Percentiles rank a stretch among this genome's conserved stretches.
These are phyloP conservation scores for Pyrgilauda ruficollis DNA, from an alignment of 2,113 vertebrate species.

Conservation along the genomic window DNA sequence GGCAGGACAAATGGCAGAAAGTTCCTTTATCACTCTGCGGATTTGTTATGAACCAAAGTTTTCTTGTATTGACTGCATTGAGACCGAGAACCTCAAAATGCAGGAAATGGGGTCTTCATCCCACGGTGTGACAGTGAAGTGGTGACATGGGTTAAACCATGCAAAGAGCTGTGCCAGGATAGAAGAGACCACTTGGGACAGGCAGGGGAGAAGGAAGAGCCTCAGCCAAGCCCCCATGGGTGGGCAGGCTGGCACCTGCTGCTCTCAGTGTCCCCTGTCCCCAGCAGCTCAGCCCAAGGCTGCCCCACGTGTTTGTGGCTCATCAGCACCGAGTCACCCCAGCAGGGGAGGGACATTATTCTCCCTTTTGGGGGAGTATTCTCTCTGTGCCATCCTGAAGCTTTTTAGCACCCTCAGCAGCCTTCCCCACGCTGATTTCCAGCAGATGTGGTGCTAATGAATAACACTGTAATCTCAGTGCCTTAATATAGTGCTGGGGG, in stretches of 20 bases:
- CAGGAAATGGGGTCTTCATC: neutral
- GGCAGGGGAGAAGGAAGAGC: neutral
- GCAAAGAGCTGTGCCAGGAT: accelerated
- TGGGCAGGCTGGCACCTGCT: neutral
- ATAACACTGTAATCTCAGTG: slow-evolving; percentile 71
- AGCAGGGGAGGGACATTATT: neutral
- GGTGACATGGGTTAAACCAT: accelerated
- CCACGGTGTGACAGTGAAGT: accelerated
- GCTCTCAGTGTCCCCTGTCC: neutral
- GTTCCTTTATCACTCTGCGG: neutral
- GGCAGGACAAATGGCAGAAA: neutral
- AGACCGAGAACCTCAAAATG: neutral
- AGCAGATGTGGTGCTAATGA: slow-evolving; percentile 77
- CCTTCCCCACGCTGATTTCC: slow-evolving; percentile 58
- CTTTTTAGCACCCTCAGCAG: slow-evolving; percentile 40
- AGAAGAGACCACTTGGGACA: neutral
- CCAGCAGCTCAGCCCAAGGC: accelerated
- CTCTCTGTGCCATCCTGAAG: neutral
- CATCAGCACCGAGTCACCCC: accelerated
- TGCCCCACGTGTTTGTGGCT: accelerated
- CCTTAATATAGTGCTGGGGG: slow-evolving; percentile 79
- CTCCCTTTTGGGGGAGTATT: neutral
- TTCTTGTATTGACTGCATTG: neutral
- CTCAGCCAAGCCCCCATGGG: neutral
- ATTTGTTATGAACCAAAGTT: neutral